Evolutionary conservation across 2,113 vertebrate species (phyloP).

Genomic region (Serinus canaria): DNA sequence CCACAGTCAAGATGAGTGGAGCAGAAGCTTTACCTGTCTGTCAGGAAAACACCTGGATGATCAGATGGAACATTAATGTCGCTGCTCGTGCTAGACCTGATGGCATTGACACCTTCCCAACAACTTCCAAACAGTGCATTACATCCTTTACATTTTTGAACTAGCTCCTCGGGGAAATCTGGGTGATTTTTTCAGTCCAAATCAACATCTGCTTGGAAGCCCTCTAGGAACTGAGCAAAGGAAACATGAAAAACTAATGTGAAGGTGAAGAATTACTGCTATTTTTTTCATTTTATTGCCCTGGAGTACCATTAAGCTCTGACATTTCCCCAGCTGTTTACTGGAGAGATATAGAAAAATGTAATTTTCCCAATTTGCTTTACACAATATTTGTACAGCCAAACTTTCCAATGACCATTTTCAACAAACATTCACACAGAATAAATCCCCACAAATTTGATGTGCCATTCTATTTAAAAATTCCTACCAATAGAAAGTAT

Average conservation of each 20-base stretch:
- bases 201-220: neutral
- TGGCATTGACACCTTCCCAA: neutral
- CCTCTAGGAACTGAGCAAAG: rapidly evolving
- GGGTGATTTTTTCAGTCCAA: neutral
- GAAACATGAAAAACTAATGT: neutral
- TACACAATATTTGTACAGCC: neutral
- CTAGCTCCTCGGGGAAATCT: neutral
- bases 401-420: neutral
- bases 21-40: neutral
- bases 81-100: neutral
- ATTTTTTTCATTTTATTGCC: neutral
- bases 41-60: neutral
- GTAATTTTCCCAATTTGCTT: neutral
- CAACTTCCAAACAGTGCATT: neutral
- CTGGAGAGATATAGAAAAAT: neutral
- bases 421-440: neutral
- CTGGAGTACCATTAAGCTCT: neutral
- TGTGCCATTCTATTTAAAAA: neutral
- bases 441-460: neutral
- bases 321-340: neutral
- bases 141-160: neutral
- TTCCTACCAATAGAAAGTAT: neutral
- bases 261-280: neutral
- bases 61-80: neutral
- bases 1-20: neutral